Conservation (phyloP, 2,888 invertebrate genomes). For the Coenonympha glycerion region DNA sequence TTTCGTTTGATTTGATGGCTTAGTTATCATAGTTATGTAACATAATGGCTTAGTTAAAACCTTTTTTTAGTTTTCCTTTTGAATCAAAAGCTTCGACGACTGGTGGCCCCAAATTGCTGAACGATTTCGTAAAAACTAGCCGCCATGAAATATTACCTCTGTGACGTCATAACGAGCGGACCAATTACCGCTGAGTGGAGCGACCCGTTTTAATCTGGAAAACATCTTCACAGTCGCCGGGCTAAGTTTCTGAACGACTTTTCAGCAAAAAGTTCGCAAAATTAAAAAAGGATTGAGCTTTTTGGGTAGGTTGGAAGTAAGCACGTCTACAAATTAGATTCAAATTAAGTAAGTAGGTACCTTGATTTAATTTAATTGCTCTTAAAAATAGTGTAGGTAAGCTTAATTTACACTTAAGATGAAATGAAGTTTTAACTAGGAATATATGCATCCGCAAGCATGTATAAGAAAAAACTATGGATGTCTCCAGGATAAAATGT, state of each 20-base stretch:
- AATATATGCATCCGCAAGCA: no score
- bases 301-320: not conserved
- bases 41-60: no score
- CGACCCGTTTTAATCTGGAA: constrained; percentile 21
- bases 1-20: no score
- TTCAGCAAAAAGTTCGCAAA: constrained; percentile 15
- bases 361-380: not conserved
- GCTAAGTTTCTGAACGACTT: constrained; percentile 5
- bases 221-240: constrained; percentile 20
- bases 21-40: no score
- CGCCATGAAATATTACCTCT: constrained; percentile 3
- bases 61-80: no score
- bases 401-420: no score
- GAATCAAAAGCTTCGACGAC: not conserved
- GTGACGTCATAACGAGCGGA: constrained; percentile 34
- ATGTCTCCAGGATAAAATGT: no score
- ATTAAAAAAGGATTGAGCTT: constrained; percentile 4
- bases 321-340: not conserved
- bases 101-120: not conserved
- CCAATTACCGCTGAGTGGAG: constrained; percentile 45
- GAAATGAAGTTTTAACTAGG: no score
- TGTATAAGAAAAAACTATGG: no score
- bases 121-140: not conserved
- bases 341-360: not conserved
- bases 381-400: no score